Base-by-base conservation (phyloP, 2,113 vertebrate species). In the Chionis minor region DNA sequence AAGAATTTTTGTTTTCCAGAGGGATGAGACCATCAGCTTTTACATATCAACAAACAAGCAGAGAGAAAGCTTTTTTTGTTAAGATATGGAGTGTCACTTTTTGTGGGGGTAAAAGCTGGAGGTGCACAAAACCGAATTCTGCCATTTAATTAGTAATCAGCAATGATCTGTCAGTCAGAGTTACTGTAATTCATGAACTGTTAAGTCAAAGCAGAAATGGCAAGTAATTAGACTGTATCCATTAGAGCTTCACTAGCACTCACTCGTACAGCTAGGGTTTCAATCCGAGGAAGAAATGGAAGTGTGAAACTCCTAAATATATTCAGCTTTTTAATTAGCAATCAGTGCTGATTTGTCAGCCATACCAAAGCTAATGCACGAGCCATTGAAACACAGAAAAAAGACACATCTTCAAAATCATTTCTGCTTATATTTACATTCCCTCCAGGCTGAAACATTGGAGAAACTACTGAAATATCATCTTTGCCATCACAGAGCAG, bases 291-390 rank as follows among this genome's bases (percentile, higher is more conserved):
- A 78, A 96, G 86, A 95, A 96, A 70, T 65, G 85, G 72, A 95
- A 96, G 86, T 95, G 95, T 93, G 92, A 89, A 95, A 87, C 80
- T 90, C 94, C 86, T 94, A 95, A 97, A 97, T 97, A 96, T 92
- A 97, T 98, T 97, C 97, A 35, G 63, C 85, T 97, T 98, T 97
- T 97, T 98, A 98, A 98, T 98, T 97, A 98, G 97, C 97, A 98
- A 97, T 98, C 97, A 97, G 92, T 30, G 61, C 81, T 92, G 97
- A 97, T 98, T 98, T 97, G 94, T 96, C 98, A 98, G 96, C 97
- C 97, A 97, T 94, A 89, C 96, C 71, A 88, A 95, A 96, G 93
- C 79, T 91, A 96, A 97, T 80, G 91, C 95, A 94, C 32, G 22
- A 98, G 96, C 93, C 92, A 83, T 51, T 88, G 94, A 92, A 96